Percentiles rank a stretch among this genome's conserved stretches.
Evolutionary conservation across 2,797 vertebrate genomes (phyloP).

Genomic region (Cirrhinus molitorella): DNA sequence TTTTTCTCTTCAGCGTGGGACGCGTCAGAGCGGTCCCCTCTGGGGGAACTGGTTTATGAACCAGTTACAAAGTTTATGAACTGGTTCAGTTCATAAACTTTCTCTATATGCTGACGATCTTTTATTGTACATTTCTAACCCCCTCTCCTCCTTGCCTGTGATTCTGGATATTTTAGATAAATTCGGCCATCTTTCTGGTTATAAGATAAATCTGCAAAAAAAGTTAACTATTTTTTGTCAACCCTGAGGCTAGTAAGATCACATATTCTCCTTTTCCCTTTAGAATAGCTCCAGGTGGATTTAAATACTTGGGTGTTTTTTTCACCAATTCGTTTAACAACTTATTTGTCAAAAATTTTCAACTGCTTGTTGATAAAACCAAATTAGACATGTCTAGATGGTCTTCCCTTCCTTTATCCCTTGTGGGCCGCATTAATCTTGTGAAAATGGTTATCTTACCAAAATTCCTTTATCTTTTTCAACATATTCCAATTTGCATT

Average conservation of each 20-base stretch:
- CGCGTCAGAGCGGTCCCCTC: too few relatives aligned
- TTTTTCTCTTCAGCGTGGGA: too few relatives aligned
- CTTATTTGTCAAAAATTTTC: not conserved
- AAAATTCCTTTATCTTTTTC: slow-evolving; percentile 34
- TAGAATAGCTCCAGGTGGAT: not conserved
- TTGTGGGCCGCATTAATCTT: not conserved
- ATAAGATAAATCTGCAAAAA: slow-evolving; percentile 24
- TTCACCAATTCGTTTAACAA: not conserved
- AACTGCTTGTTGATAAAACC: not conserved
- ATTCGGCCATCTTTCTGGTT: slow-evolving; percentile 15
- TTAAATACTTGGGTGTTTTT: not conserved
- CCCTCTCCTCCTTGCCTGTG: not conserved
- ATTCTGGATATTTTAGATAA: not conserved
- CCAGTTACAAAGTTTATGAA: too few relatives aligned
- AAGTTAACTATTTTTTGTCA: slow-evolving; percentile 6
- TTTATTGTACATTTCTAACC: slow-evolving; percentile 27
- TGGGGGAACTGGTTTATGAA: too few relatives aligned
- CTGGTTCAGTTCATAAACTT: too few relatives aligned
- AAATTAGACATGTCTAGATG: slow-evolving; percentile 9
- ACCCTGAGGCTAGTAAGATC: not conserved
- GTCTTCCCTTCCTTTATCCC: not conserved
- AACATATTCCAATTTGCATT: slow-evolving; percentile 27
- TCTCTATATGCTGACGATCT: not conserved
- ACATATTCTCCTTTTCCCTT: not conserved
- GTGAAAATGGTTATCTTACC: slow-evolving; percentile 41